Conservation (phyloP, 2,797 vertebrate species). For the Pterois miles region DNA sequence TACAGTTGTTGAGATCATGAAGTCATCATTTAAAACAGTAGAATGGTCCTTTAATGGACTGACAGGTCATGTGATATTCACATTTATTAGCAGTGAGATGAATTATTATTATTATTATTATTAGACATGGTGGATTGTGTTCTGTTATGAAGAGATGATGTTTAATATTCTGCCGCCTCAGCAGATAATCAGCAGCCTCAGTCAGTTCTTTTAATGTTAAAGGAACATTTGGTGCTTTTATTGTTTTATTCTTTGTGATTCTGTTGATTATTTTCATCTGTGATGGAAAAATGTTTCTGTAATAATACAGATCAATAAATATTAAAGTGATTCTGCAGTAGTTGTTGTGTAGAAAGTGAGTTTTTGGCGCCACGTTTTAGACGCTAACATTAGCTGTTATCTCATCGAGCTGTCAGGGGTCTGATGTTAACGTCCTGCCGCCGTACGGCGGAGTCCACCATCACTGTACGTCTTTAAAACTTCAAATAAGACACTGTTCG, state of each 20-base stretch:
- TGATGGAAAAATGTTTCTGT: not conserved
- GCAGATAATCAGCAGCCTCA: conserved; percentile 31
- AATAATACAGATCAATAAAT: not conserved
- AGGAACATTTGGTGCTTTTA: conserved; percentile 31
- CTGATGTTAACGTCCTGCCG: too few relatives aligned
- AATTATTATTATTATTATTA: too few relatives aligned
- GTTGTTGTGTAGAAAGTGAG: not conserved
- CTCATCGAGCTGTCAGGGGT: too few relatives aligned
- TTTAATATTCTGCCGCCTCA: not conserved
- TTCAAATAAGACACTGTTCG: too few relatives aligned
- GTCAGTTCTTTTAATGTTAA: conserved; percentile 26
- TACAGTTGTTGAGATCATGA: too few relatives aligned
- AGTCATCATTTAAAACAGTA: not conserved
- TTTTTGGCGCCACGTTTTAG: too few relatives aligned
- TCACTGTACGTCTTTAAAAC: too few relatives aligned
- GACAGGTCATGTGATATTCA: conserved; percentile 58
- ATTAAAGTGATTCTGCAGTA: not conserved
- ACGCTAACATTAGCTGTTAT: too few relatives aligned
- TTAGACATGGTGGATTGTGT: not conserved
- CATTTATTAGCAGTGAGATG: not conserved
- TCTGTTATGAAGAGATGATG: too few relatives aligned
- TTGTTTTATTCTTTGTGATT: not conserved
- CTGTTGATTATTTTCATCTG: not conserved
- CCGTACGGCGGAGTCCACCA: too few relatives aligned
- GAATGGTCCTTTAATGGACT: not conserved